phyloP scores from a whole-genome alignment of 2,113 vertebrate genomes.

The Chaetura pelagica region DNA sequence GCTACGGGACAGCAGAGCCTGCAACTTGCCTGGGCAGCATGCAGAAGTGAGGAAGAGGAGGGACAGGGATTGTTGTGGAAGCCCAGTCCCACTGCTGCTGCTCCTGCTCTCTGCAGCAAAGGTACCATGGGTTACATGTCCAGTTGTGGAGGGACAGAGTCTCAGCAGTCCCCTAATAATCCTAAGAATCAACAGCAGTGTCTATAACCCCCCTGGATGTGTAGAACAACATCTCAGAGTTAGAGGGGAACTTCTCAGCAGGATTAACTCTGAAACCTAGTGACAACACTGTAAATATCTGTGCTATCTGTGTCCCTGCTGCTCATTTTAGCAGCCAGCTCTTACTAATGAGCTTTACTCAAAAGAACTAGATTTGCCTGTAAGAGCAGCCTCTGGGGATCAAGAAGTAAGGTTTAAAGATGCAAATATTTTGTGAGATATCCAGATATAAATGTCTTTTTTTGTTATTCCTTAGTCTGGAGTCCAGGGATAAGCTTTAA shows the following conservation, averaged over 20 bases:
- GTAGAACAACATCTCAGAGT: neutral
- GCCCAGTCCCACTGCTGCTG: neutral
- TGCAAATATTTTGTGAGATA: constrained; percentile 2
- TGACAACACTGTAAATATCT: neutral
- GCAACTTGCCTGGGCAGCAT: accelerated
- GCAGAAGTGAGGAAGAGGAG: neutral
- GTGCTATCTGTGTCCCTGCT: neutral
- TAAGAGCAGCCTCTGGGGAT: neutral
- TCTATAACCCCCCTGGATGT: neutral
- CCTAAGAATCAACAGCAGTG: neutral
- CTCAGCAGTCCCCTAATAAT: neutral
- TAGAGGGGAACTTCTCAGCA: neutral
- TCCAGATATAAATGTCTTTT: neutral
- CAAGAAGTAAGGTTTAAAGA: constrained; percentile 11
- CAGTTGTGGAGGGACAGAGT: neutral
- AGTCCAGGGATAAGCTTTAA: neutral
- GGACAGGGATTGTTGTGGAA: neutral
- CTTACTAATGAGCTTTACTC: constrained; percentile 30
- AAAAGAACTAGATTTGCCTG: neutral
- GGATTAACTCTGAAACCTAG: constrained; percentile 41
- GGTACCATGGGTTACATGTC: accelerated
- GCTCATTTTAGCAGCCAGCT: constrained; percentile 13
- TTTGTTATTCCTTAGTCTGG: neutral
- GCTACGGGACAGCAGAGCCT: neutral
- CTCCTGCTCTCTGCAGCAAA: neutral